A percentile compares a stretch with the other conserved stretches of the same genome.
phyloP scores from a whole-genome alignment of 2,797 vertebrate genomes.

The Xenentodon cancila region DNA sequence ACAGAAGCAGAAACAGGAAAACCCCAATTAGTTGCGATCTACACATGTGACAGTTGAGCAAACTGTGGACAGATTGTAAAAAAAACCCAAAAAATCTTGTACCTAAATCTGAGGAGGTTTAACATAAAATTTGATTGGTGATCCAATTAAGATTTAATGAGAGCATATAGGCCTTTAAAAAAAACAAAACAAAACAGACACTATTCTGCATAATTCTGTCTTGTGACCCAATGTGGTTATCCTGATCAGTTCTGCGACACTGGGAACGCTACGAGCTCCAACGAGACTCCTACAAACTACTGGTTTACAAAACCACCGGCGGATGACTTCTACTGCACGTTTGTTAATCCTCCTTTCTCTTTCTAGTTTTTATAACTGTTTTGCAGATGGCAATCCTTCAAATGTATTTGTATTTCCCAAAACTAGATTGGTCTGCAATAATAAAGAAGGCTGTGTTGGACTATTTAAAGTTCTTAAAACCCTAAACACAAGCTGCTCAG shows the following conservation, averaged over 20 bases:
- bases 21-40: constrained; percentile 3
- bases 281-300: neutral
- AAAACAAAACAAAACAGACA: neutral
- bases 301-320: neutral
- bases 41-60: constrained; percentile 18
- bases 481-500: too few relatives aligned
- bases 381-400: constrained; percentile 3
- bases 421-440: neutral
- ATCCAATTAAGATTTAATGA: neutral
- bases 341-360: neutral
- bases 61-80: neutral
- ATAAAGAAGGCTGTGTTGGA: too few relatives aligned
- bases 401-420: constrained; percentile 11
- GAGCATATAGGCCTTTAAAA: neutral
- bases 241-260: neutral
- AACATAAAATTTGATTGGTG: neutral
- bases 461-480: too few relatives aligned
- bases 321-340: neutral
- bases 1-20: constrained; percentile 14
- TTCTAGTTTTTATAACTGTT: neutral
- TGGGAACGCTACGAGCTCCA: neutral
- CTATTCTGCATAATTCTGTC: neutral
- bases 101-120: too few relatives aligned
- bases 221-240: constrained; percentile 17
- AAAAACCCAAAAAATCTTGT: neutral